A percentile compares a stretch with the other conserved stretches of the same genome.
Conservation (phyloP, 2,797 vertebrate species). For the Nyctalus aviator region DNA sequence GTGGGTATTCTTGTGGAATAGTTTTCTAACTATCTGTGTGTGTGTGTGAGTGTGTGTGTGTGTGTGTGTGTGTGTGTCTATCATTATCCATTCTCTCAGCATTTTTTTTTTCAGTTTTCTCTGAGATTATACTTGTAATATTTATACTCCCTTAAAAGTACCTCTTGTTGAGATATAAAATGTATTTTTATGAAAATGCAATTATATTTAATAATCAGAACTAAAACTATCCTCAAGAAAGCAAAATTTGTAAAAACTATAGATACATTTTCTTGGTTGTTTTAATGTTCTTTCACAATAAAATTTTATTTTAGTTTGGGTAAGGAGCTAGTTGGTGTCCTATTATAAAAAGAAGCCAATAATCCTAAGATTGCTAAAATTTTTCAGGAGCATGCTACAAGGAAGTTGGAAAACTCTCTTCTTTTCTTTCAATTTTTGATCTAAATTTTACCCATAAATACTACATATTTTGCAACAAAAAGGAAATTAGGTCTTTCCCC, state of each 20-base stretch:
- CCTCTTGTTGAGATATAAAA: background rate
- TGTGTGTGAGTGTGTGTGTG: too few relatives aligned
- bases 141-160: background rate
- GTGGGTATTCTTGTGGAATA: background rate
- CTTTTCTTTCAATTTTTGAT: background rate
- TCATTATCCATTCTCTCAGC: background rate
- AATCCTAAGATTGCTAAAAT: constrained; percentile 15
- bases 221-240: background rate
- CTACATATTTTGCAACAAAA: background rate
- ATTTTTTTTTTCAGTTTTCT: background rate
- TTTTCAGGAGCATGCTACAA: background rate
- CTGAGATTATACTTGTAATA: background rate
- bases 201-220: constrained; percentile 35
- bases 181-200: background rate
- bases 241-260: background rate
- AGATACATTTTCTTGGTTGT: background rate
- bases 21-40: background rate
- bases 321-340: background rate
- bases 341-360: background rate
- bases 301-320: constrained; percentile 16
- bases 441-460: background rate
- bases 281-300: background rate
- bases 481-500: background rate
- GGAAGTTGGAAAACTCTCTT: background rate
- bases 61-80: background rate